These are phyloP conservation scores for Lucifuga dentata DNA, from an alignment of 2,113 vertebrate species.

Conservation along the genomic window DNA sequence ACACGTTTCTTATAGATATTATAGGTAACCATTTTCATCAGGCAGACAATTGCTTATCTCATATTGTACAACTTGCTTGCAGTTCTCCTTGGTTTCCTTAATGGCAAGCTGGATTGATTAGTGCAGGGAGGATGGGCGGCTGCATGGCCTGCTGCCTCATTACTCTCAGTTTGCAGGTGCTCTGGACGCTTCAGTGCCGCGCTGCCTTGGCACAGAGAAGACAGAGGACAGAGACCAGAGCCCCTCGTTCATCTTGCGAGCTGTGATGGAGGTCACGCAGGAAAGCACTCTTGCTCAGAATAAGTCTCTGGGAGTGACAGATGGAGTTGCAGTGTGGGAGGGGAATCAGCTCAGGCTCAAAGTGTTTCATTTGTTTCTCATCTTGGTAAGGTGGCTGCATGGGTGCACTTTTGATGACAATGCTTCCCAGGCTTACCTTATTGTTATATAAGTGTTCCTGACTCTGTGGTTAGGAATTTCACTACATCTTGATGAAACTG, in stretches of 20 bases:
- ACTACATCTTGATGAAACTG: constrained; percentile 50
- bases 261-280: constrained; percentile 73
- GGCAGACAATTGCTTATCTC: constrained; percentile 19
- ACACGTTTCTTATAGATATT: background rate
- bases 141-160: constrained; percentile 74
- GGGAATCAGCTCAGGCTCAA: constrained; percentile 68
- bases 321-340: constrained; percentile 66
- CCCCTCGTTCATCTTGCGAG: constrained; percentile 76
- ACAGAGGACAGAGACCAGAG: constrained; percentile 72
- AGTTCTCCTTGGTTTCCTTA: constrained; percentile 56
- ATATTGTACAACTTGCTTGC: constrained; percentile 31
- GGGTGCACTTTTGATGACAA: constrained; percentile 62
- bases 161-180: constrained; percentile 81
- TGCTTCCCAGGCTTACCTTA: constrained; percentile 42
- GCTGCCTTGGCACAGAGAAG: constrained; percentile 70
- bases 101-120: constrained; percentile 81
- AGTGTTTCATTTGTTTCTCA: constrained; percentile 77
- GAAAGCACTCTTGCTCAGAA: constrained; percentile 64
- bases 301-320: constrained; percentile 76
- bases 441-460: constrained; percentile 61
- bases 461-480: constrained; percentile 37
- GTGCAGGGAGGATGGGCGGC: constrained; percentile 70
- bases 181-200: constrained; percentile 67
- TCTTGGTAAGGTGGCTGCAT: constrained; percentile 58
- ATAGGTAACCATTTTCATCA: constrained; percentile 7